These are phyloP conservation scores for Xestia xanthographa DNA, from an alignment of 2,888 invertebrate species.

Conservation along the genomic window DNA sequence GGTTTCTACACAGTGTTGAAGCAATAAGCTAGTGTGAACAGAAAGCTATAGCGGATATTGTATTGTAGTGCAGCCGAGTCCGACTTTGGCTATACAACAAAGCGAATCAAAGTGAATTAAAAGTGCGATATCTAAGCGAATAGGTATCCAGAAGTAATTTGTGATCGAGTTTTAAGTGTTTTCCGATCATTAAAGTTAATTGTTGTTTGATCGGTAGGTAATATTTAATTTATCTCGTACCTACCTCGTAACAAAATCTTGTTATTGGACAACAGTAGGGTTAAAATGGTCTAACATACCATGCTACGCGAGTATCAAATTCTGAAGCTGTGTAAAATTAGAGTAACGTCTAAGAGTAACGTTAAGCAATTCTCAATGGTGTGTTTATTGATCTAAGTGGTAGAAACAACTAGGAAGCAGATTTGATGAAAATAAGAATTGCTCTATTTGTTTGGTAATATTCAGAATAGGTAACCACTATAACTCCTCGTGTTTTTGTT, in stretches of 20 bases:
- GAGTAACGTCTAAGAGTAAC: slow-evolving; percentile 29
- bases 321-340: slow-evolving; percentile 36
- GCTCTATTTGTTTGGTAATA: slow-evolving; percentile 6
- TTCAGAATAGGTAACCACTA: neutral
- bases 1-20: too few relatives aligned
- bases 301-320: slow-evolving; percentile 2
- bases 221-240: too few relatives aligned
- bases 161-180: too few relatives aligned
- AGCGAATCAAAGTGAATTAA: too few relatives aligned
- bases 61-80: too few relatives aligned
- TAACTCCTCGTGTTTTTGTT: neutral
- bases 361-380: slow-evolving; percentile 44
- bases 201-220: too few relatives aligned
- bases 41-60: too few relatives aligned
- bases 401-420: slow-evolving; percentile 39
- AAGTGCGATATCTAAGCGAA: too few relatives aligned
- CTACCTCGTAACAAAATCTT: neutral
- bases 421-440: slow-evolving; percentile 31
- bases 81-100: too few relatives aligned
- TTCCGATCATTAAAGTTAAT: too few relatives aligned
- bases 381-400: slow-evolving; percentile 64
- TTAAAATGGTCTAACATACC: neutral
- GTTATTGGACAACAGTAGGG: neutral
- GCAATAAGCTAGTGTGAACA: too few relatives aligned
- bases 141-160: too few relatives aligned